Evolutionary conservation across 2,888 invertebrate genomes (phyloP).

Genomic region (Dryococelus australis): DNA sequence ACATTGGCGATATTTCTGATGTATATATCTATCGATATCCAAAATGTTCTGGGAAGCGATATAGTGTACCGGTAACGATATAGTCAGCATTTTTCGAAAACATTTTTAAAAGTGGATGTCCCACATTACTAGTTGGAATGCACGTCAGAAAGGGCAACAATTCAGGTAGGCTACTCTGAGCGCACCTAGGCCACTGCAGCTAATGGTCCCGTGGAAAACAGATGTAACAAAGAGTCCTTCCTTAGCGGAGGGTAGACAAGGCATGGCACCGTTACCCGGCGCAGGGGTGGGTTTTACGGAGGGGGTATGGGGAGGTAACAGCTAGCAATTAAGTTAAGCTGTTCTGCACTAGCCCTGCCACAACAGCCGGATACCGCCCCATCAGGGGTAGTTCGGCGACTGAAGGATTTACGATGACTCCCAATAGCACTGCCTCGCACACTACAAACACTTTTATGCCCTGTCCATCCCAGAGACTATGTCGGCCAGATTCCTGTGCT

Average conservation of each 20-base stretch:
- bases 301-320: constrained; percentile 5
- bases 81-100: no score
- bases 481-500: no score
- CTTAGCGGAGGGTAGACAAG: background rate
- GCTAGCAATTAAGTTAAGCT: background rate
- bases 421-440: background rate
- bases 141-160: no score
- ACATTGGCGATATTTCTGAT: no score
- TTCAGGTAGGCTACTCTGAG: background rate
- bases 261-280: background rate
- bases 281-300: background rate
- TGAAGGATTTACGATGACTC: background rate
- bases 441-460: background rate
- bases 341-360: background rate
- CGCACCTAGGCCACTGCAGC: background rate
- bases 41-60: no score
- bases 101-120: no score
- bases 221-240: background rate
- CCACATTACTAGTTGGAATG: no score
- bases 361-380: background rate
- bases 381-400: background rate
- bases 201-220: background rate
- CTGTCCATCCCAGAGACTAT: background rate
- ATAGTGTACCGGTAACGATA: no score
- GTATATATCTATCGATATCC: no score